phyloP scores from a whole-genome alignment of 2,888 invertebrate genomes.

The Parnassius glacialis region DNA sequence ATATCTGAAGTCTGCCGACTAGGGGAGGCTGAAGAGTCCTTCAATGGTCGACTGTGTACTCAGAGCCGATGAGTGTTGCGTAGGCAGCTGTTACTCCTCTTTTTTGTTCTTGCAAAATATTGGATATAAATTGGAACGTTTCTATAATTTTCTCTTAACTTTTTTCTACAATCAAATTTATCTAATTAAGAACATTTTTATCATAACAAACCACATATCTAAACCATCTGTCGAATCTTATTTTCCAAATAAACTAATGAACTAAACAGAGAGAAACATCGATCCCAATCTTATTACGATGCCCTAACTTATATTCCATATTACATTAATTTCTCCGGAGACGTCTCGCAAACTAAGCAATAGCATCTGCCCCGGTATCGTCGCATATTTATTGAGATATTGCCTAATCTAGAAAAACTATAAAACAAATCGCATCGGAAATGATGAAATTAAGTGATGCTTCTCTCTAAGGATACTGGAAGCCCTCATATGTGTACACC shows the following conservation, averaged over 20 bases:
- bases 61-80: conserved; percentile 70
- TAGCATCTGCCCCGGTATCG: conserved; percentile 66
- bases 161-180: conserved; percentile 44
- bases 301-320: conserved; percentile 66
- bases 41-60: conserved; percentile 69
- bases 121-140: conserved; percentile 50
- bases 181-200: conserved; percentile 42
- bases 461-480: conserved; percentile 65
- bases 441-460: conserved; percentile 79
- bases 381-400: conserved; percentile 77
- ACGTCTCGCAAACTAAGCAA: conserved; percentile 71
- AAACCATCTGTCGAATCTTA: conserved; percentile 25
- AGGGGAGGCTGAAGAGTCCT: conserved; percentile 63
- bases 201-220: conserved; percentile 2
- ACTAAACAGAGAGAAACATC: conserved; percentile 44
- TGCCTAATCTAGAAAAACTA: conserved; percentile 78
- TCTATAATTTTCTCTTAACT: background rate
- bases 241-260: conserved; percentile 55
- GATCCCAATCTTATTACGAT: conserved; percentile 27
- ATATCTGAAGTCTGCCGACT: conserved; percentile 72
- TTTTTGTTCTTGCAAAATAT: conserved; percentile 68
- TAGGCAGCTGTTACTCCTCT: conserved; percentile 58
- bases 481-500: conserved; percentile 36
- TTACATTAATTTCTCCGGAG: conserved; percentile 78
- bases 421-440: conserved; percentile 78